Evolutionary conservation across 2,797 vertebrate species (phyloP), one percentile per base, ranked within the genome.

Genomic region (Clarias laeviceps): DNA sequence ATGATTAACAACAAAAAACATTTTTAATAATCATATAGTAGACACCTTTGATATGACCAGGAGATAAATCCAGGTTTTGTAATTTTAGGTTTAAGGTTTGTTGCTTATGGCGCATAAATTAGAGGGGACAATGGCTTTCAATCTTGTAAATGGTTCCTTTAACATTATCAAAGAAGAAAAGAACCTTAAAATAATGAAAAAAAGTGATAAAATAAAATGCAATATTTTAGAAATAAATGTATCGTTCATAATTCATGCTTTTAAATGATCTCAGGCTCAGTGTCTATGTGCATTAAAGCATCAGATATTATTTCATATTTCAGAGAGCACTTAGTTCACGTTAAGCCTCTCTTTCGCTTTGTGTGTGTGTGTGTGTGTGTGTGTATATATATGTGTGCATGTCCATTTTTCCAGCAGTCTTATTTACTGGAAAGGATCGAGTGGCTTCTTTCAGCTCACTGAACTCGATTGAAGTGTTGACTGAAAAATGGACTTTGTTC

Each of bases 401-500:
- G 45, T 61, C 24, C 81, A 80, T 82, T 84, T 82, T 7, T 64
- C 37, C 24, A 82, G 62, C 74, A 80, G 82, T 82, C 79, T 59
- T 86, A 91, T 90, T 88, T 85, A 82, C 86, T 85, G 83, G 85
- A 88, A 80, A 82, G 89, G 88, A 89, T 88, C 80, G 66, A 69
- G 79, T 82, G 61, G 85, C 87, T 85, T 90, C 87, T 88, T 86
- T 89, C 86, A 85, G 87, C 90, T 84, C 89, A 88, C 79, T 90
- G 84, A 90, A 90, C 87, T 91, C 90, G 87, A 92, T 91, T 92
- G 90, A 92, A 90, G 95, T 95, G 90, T 89, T 68, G 91, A 93
- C 93, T 96, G 93, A 95, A 93, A 95, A 96, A 96, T 96, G 87
- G 94, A 95, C 94, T 95, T 96, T 94, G 95, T 95, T 96, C 94